Conservation (phyloP, 2,797 vertebrate genomes). For the Halcyon smyrnensis region DNA sequence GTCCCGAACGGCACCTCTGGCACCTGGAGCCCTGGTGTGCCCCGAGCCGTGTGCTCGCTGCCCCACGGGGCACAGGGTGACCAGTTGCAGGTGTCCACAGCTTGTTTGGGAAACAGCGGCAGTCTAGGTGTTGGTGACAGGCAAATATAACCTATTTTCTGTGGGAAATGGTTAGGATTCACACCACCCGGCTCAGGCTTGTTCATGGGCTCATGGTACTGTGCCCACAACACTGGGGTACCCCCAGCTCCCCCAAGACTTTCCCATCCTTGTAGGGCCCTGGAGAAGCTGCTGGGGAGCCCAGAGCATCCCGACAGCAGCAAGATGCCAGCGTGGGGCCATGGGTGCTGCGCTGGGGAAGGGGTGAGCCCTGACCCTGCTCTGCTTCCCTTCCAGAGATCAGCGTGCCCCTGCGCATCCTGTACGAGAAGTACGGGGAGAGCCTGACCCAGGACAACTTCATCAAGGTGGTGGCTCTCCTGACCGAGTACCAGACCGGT, state of each 20-base stretch:
- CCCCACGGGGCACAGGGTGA: not conserved
- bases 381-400: constrained; percentile 76
- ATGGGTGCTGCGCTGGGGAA: accelerated
- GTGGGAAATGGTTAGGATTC: not conserved
- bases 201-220: accelerated
- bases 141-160: not conserved
- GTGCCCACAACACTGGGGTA: not conserved
- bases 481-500: constrained; percentile 76
- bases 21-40: not conserved
- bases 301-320: not conserved
- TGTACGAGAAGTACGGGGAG: constrained; percentile 85
- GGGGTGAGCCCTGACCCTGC: not conserved
- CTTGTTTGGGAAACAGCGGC: accelerated
- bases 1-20: not conserved
- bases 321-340: accelerated
- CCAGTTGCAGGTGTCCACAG: not conserved
- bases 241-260: too few relatives aligned
- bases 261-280: accelerated
- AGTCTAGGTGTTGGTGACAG: not conserved
- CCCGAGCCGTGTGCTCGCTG: accelerated
- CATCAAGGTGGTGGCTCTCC: constrained; percentile 88
- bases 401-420: constrained; percentile 83
- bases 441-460: constrained; percentile 87
- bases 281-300: not conserved
- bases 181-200: not conserved